Evolutionary conservation across 2,888 invertebrate genomes (phyloP).

Genomic region (Fragum sueziense): DNA sequence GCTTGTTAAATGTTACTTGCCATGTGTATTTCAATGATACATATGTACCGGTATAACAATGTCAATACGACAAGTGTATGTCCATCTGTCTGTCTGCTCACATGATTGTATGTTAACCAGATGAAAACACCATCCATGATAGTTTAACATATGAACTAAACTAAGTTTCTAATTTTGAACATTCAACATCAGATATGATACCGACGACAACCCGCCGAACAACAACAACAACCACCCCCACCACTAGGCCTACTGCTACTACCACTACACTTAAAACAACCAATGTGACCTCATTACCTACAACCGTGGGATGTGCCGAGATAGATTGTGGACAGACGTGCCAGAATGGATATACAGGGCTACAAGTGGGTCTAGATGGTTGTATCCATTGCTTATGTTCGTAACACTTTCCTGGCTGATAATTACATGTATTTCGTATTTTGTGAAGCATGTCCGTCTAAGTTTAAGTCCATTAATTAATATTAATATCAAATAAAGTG

Average conservation of each 20-base stretch:
- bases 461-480: too few species aligned
- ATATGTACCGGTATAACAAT: too few species aligned
- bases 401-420: too few species aligned
- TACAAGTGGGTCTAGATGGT: background rate
- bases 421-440: too few species aligned
- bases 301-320: conserved; percentile 3
- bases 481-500: too few species aligned
- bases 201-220: background rate
- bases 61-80: background rate
- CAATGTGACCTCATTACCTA: background rate
- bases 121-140: too few species aligned
- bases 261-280: conserved; percentile 8
- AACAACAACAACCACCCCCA: conserved; percentile 11
- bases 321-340: conserved; percentile 25
- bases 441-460: too few species aligned
- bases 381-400: conserved; percentile 2
- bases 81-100: too few species aligned
- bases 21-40: background rate
- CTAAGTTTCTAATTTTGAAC: too few species aligned
- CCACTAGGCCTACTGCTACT: conserved; percentile 6
- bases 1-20: too few species aligned
- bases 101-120: conserved; percentile 31
- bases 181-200: background rate
- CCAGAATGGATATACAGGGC: conserved; percentile 35
- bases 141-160: too few species aligned